Percentiles rank a stretch among this genome's conserved stretches.
phyloP scores from a whole-genome alignment of 1,140 invertebrate genomes.

The Riptortus pedestris region DNA sequence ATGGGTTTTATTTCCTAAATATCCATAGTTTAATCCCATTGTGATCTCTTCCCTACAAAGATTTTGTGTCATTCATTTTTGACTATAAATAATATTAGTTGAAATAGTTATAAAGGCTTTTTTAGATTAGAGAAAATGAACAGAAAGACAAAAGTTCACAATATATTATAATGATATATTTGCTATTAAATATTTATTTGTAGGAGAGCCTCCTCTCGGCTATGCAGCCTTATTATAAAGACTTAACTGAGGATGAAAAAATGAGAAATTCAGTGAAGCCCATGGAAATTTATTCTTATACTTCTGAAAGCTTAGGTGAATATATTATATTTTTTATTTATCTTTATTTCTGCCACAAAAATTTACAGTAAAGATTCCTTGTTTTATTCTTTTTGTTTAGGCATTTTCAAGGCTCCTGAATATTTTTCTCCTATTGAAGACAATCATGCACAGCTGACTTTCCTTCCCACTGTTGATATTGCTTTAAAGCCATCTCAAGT shows the following conservation, averaged over 20 bases:
- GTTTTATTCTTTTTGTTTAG: conserved; percentile 30
- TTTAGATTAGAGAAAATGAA: too few species aligned
- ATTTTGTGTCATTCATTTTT: too few species aligned
- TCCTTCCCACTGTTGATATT: conserved; percentile 48
- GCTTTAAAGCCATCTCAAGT: conserved; percentile 48
- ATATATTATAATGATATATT: too few species aligned
- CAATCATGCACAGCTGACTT: conserved; percentile 35
- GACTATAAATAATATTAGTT: too few species aligned
- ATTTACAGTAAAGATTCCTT: too few species aligned
- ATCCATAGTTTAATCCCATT: too few species aligned
- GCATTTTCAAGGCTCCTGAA: conserved; percentile 41
- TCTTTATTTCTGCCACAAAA: too few species aligned
- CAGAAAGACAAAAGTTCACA: too few species aligned
- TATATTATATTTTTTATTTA: conserved; percentile 32
- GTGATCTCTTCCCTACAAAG: too few species aligned
- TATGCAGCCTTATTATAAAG: conserved; percentile 57
- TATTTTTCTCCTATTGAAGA: conserved; percentile 53
- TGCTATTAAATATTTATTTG: too few species aligned
- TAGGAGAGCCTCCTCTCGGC: conserved; percentile 59
- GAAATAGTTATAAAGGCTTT: too few species aligned
- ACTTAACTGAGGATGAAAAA: conserved; percentile 60
- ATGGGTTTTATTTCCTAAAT: too few species aligned
- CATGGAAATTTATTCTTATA: conserved; percentile 68
- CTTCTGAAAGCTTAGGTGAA: conserved; percentile 43
- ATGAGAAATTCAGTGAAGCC: conserved; percentile 73